phyloP scores from a whole-genome alignment of 2,888 invertebrate species.

The Pollenia griseotomentosa region DNA sequence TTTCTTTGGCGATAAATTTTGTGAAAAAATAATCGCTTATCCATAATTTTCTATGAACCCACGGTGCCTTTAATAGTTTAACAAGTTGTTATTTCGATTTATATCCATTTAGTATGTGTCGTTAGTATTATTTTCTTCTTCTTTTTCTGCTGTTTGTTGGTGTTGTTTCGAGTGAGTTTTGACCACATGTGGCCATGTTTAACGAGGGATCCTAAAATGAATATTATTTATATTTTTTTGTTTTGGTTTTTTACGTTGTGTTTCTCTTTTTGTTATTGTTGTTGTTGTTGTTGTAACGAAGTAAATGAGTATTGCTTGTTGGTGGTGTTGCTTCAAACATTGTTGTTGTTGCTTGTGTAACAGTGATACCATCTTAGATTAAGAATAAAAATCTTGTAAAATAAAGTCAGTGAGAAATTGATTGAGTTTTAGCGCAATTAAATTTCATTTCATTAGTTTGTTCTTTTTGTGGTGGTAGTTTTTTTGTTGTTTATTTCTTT shows the following conservation, averaged over 20 bases:
- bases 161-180: constrained; percentile 51
- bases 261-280: constrained; percentile 3
- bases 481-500: constrained; percentile 43
- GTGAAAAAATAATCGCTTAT: too few species aligned
- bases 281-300: neutral
- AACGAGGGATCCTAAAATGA: constrained; percentile 58
- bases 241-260: neutral
- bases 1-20: too few species aligned
- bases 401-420: constrained; percentile 75
- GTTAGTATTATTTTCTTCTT: constrained; percentile 62
- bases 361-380: constrained; percentile 68
- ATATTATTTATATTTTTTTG: constrained; percentile 35
- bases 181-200: constrained; percentile 70
- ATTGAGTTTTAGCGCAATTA: constrained; percentile 79
- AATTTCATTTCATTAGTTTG: constrained; percentile 75
- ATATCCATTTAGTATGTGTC: constrained; percentile 60
- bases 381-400: constrained; percentile 58
- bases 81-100: constrained; percentile 59
- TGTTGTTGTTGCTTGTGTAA: constrained; percentile 60
- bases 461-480: constrained; percentile 23
- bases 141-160: constrained; percentile 59
- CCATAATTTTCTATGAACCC: neutral
- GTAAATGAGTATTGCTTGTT: constrained; percentile 5
- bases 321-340: constrained; percentile 11
- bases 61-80: constrained; percentile 51